phyloP scores from a whole-genome alignment of 1,140 invertebrate genomes.

The Sarcophaga bullata region DNA sequence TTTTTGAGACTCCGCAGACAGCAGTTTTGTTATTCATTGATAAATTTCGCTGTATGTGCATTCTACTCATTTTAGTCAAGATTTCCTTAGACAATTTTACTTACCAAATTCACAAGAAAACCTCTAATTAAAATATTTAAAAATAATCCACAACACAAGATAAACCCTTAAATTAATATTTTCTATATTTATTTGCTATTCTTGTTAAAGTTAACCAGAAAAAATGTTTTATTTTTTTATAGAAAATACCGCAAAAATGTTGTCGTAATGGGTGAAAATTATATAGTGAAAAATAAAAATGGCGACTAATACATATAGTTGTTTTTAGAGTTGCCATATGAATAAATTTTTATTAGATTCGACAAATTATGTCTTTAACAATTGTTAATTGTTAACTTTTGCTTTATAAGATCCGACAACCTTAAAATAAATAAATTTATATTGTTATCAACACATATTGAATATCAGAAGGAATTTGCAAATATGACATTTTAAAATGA shows the following conservation, averaged over 20 bases:
- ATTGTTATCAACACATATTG: no score
- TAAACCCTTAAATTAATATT: conserved; percentile 3
- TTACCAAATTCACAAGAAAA: conserved; percentile 19
- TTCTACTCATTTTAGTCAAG: background rate
- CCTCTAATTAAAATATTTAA: conserved; percentile 1
- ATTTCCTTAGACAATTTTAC: background rate
- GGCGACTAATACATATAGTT: conserved; percentile 6
- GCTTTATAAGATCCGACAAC: no score
- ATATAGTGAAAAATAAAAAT: conserved; percentile 11
- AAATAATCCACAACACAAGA: conserved; percentile 23
- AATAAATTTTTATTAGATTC: no score
- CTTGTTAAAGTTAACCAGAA: conserved; percentile 5
- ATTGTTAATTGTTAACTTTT: no score
- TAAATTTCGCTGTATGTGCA: background rate
- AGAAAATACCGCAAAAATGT: conserved; percentile 13
- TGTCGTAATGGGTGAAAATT: conserved; percentile 8
- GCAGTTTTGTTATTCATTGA: background rate
- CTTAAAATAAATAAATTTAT: no score
- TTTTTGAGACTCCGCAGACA: background rate
- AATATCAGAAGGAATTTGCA: background rate
- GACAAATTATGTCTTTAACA: no score
- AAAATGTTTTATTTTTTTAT: conserved; percentile 27
- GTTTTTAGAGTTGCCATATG: background rate
- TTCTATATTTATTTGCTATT: conserved; percentile 25
- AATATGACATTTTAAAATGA: conserved; percentile 4